Evolutionary conservation across 2,888 invertebrate genomes (phyloP), one percentile per base, ranked within the genome.

Genomic region (Drosophila hamatofila): DNA sequence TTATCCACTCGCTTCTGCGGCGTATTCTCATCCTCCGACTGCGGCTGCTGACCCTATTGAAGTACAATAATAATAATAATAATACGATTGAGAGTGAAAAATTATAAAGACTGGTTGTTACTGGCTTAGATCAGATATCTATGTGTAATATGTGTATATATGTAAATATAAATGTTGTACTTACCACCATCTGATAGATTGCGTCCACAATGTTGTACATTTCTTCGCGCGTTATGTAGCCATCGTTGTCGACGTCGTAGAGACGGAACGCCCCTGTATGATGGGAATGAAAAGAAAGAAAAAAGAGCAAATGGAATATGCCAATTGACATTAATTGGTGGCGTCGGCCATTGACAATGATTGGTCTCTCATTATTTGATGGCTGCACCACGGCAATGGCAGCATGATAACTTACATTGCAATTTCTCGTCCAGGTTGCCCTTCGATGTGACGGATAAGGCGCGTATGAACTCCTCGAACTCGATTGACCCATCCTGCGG

Each of bases 381-480:
- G 37, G 25, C 52, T 21, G 42, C 42, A 41, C 39, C 42, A 27
- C 27, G 27, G 27, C 27, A 27, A 27, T 27, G 42, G 42, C 42
- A 21, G 21, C 33, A 23, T 16, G 30, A 8, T 25, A 42, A 96
- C 97, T 96, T 94, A 99, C 99, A 99, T 92, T 99, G 98, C 90
- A 99, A 94, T 94, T 99, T 99, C 93, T 99, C 99, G 92, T 99
- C 99, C 89, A 99, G 95, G 93, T 98, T 98, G 80, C 99, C 99
- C 92, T 99, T 95, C 92, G 99, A 99, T 95, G 99, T 99, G 92
- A 99, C 98, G 88, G 99, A 99, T 79, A 99, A 94, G 72, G 99
- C 99, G 93, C 98, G 95, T 92, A 99, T 99, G 94, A 99, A 99
- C 94, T 99, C 99, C 93, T 98, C 98, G 93, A 99, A 99, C 93